These are phyloP conservation scores for Cryptotermes secundus DNA, from an alignment of 1,140 invertebrate species.

Conservation along the genomic window DNA sequence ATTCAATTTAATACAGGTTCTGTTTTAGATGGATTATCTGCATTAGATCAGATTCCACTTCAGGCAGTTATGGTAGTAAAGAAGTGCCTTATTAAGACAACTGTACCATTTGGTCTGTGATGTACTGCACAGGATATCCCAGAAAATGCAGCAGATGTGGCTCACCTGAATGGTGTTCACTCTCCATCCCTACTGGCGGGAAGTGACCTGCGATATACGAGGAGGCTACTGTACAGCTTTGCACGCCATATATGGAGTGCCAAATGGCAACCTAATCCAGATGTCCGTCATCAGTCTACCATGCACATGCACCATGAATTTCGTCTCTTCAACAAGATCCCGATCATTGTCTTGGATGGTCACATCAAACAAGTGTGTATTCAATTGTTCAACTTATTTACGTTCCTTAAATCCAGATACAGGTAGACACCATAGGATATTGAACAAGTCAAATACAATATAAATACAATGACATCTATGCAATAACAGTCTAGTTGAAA, in stretches of 20 bases:
- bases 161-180: slow-evolving; percentile 77
- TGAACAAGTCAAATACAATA: no score
- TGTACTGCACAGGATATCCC: slow-evolving; percentile 74
- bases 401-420: no score
- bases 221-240: slow-evolving; percentile 34
- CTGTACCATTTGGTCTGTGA: neutral
- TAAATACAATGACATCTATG: no score
- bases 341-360: slow-evolving; percentile 56
- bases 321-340: slow-evolving; percentile 54
- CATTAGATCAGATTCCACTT: no score
- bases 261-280: slow-evolving; percentile 41
- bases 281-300: slow-evolving; percentile 57
- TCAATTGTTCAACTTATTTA: no score
- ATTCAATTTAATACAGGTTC: no score
- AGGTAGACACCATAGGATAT: no score
- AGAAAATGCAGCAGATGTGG: slow-evolving; percentile 86
- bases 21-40: no score
- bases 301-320: slow-evolving; percentile 60
- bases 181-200: slow-evolving; percentile 59
- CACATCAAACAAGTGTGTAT: slow-evolving; percentile 55
- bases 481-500: no score
- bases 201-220: slow-evolving; percentile 45
- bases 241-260: slow-evolving; percentile 45
- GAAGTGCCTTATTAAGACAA: no score
- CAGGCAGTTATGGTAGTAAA: no score